Percentiles rank a stretch among this genome's conserved stretches.
Evolutionary conservation across 2,113 vertebrate species (phyloP).

Genomic region (Uropsilus gracilis): DNA sequence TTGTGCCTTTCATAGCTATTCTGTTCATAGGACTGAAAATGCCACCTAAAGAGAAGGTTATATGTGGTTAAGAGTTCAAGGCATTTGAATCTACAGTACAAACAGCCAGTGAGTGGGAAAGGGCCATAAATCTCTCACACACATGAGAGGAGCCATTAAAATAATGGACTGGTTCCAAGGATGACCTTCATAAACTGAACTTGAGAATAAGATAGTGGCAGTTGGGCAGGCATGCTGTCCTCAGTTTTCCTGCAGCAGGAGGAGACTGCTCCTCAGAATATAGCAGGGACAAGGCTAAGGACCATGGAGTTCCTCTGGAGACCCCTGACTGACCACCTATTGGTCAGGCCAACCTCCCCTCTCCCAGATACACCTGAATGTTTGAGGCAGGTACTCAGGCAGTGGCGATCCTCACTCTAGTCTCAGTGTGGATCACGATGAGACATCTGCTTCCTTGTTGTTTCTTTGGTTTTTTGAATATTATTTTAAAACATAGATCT

Average conservation of each 20-base stretch:
- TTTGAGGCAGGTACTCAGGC: fast-evolving
- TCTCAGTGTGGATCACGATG: background rate
- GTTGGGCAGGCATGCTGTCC: background rate
- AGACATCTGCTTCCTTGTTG: background rate
- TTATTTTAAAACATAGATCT: no score
- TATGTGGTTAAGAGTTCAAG: background rate
- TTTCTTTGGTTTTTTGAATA: background rate
- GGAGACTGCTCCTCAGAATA: background rate
- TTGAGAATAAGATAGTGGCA: background rate
- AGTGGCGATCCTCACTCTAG: background rate
- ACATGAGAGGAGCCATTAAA: background rate
- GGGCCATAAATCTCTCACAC: background rate
- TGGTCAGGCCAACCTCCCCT: background rate
- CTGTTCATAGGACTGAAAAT: background rate
- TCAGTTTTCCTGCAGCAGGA: background rate
- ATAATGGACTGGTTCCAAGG: background rate
- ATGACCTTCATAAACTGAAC: background rate
- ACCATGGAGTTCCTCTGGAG: fast-evolving
- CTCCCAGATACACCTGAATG: background rate
- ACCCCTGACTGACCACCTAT: background rate
- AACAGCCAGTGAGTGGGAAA: background rate
- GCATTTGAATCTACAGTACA: background rate
- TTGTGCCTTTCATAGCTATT: background rate
- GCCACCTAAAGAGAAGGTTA: background rate
- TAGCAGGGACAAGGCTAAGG: background rate